Conservation (phyloP, 2,888 invertebrate genomes). For the Parelbella ahira region DNA sequence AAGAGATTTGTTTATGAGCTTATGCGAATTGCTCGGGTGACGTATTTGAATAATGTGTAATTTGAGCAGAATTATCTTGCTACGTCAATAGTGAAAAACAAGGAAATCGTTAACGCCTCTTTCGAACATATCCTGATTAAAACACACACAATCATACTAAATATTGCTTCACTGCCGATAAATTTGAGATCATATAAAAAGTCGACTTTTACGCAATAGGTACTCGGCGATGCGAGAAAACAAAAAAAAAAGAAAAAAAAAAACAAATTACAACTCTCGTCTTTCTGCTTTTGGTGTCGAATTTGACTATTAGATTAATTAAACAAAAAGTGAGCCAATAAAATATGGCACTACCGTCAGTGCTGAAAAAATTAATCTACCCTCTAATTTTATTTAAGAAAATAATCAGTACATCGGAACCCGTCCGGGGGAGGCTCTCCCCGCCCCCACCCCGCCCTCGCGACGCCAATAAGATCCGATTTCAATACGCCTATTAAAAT, state of each 20-base stretch:
- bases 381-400: constrained; percentile 56
- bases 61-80: constrained; percentile 40
- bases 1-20: too few species aligned
- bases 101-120: too few species aligned
- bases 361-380: constrained; percentile 73
- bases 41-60: neutral
- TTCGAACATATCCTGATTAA: too few species aligned
- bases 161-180: constrained; percentile 47
- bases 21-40: too few species aligned
- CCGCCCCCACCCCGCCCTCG: constrained; percentile 31
- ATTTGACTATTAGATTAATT: constrained; percentile 71
- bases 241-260: constrained; percentile 19
- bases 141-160: constrained; percentile 8
- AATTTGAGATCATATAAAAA: constrained; percentile 68
- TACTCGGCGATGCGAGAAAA: constrained; percentile 54
- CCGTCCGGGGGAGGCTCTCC: too few species aligned
- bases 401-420: constrained; percentile 77
- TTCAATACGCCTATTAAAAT: neutral
- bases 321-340: constrained; percentile 70
- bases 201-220: constrained; percentile 58
- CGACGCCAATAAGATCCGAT: neutral
- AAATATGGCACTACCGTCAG: constrained; percentile 77
- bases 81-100: too few species aligned
- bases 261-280: constrained; percentile 38
- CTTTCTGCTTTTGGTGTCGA: constrained; percentile 75